phyloP scores from a whole-genome alignment of 2,113 vertebrate species.

The Cichladusa arquata region DNA sequence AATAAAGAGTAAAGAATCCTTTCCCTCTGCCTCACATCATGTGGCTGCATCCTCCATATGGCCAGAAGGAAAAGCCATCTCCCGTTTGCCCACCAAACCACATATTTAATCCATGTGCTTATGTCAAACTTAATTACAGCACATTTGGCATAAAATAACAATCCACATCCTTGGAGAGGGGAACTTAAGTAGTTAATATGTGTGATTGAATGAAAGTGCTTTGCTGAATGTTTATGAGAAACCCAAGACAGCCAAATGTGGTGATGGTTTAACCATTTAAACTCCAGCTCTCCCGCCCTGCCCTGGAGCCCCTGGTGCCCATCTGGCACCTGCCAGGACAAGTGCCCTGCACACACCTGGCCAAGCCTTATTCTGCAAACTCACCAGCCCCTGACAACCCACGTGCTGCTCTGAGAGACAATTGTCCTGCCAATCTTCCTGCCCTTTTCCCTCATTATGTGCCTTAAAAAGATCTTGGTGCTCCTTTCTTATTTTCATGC shows the following conservation, averaged over 20 bases:
- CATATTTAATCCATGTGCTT: constrained; percentile 99
- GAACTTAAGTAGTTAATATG: constrained; percentile 83
- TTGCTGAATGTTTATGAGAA: constrained; percentile 81
- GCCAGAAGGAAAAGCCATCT: constrained; percentile 81
- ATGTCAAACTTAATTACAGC: constrained; percentile 99
- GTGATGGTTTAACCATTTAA: constrained; percentile 72
- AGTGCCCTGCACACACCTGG: neutral
- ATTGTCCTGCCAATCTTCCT: neutral
- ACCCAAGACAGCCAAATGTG: constrained; percentile 74
- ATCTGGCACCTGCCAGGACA: neutral
- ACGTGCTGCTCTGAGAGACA: neutral
- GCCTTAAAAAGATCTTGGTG: neutral
- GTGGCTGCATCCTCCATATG: constrained; percentile 91
- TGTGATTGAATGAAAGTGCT: constrained; percentile 80
- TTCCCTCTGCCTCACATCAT: constrained; percentile 10
- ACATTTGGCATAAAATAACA: constrained; percentile 88
- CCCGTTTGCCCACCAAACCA: constrained; percentile 84
- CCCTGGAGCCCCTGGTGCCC: neutral
- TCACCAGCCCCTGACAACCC: neutral
- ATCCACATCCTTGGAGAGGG: constrained; percentile 79
- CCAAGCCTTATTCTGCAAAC: neutral
- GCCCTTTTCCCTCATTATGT: neutral
- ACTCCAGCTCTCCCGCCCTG: neutral
- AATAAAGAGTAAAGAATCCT: constrained; percentile 32
- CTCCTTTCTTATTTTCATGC: neutral